Conservation (phyloP, 2,113 vertebrate species). For the Hemichromis elongatus region DNA sequence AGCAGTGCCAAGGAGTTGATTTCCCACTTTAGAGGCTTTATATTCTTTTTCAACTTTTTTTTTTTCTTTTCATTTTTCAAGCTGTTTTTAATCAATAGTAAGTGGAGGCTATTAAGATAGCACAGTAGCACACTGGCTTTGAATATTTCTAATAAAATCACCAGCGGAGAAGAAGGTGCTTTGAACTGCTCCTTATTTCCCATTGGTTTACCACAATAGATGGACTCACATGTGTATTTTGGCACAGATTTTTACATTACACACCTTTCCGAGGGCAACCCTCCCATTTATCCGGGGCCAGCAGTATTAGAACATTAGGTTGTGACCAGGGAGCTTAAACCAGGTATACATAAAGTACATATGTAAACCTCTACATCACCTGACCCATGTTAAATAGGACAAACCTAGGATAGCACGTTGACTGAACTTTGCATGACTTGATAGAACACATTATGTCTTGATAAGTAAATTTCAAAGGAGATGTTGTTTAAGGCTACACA, state of each 20-base stretch:
- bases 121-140: neutral
- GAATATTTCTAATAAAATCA: neutral
- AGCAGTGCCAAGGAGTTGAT: accelerated
- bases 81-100: neutral
- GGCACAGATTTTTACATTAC: neutral
- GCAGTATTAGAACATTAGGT: neutral
- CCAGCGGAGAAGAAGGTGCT: neutral
- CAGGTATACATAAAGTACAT: neutral
- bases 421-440: neutral
- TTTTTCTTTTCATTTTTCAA: accelerated
- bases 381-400: neutral
- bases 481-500: neutral
- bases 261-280: accelerated
- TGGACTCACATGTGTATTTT: no score
- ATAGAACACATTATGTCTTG: neutral
- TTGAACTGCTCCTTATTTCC: neutral
- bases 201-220: neutral
- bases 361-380: accelerated
- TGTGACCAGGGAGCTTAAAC: neutral
- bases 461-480: neutral
- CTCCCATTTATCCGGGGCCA: no score
- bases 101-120: neutral
- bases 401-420: neutral
- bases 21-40: neutral
- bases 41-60: neutral